Base-by-base conservation (phyloP, 53 echinoderm and acorn worm genomes). In the Echinarachnius parma region DNA sequence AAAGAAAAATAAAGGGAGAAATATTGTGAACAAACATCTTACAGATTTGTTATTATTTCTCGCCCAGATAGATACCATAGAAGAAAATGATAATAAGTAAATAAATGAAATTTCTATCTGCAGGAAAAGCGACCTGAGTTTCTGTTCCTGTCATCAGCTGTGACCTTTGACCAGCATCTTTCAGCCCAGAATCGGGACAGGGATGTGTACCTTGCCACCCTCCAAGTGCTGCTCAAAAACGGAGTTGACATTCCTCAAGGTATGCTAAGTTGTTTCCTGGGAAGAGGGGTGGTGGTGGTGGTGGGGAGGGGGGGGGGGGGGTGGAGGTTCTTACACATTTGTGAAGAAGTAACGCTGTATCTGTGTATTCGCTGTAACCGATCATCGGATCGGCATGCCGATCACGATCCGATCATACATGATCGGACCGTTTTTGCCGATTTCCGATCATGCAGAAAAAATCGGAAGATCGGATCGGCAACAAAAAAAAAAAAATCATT, bases 171-270 rank as follows among this genome's bases (percentile, higher is more conserved):
- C 48, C 76, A 75, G 57, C 93, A 93, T 30, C 71, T 64, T 7
- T 49, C 64, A n/a, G 71, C 81, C 21, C 93, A 93, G 69, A 83
- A 89, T 61, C 76, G 62, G 26, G 64, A 78, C 80, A 39, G 82
- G 45, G 28, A 68, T 24, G 37, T 44, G 34, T 92, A 92, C 56
- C 75, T 82, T 34, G 92, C 92, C 23, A 85, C 92, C 47, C 31
- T 93, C 21, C 59, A 86, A 42, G 80, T 79, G 2, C 63, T 93
- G 1, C 75, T 85, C 46, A 80, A 60, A 27, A 60, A 76, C 21
- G 89, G 93, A 39, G 75, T 80, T 8, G 86, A 89, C 26, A 39
- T 93, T 27, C 44, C 82, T 22, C 80, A 78, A 59, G 86, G 93
- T 93, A 34, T 78, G 65, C 5, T n/a, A 19, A 39, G 7, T 39